Conservation (phyloP, 1,140 invertebrate species). For the Papilio dardanus region DNA sequence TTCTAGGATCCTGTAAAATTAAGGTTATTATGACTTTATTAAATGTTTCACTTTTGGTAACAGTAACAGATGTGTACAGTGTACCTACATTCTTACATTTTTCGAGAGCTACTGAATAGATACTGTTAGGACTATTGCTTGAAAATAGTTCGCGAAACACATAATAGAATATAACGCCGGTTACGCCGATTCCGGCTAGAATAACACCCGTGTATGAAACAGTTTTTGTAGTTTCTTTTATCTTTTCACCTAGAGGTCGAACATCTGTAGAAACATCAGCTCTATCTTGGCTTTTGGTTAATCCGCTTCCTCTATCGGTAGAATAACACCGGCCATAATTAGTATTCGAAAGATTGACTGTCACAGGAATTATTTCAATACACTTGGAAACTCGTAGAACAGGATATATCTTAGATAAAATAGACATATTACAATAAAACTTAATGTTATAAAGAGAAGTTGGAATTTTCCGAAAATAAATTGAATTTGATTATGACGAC, state of each 20-base stretch:
- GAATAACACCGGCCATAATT: slow-evolving; percentile 58
- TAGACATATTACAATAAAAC: slow-evolving; percentile 58
- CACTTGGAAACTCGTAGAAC: slow-evolving; percentile 50
- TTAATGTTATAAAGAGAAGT: neutral
- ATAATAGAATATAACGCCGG: slow-evolving; percentile 90
- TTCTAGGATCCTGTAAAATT: slow-evolving; percentile 83
- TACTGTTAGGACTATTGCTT: slow-evolving; percentile 91
- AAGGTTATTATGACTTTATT: slow-evolving; percentile 1
- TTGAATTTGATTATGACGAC: slow-evolving; percentile 38
- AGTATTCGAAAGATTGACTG: slow-evolving; percentile 51
- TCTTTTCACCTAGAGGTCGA: slow-evolving; percentile 86
- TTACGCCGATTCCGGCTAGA: slow-evolving; percentile 89
- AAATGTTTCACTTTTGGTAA: neutral
- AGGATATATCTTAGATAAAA: slow-evolving; percentile 71
- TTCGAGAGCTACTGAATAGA: slow-evolving; percentile 91
- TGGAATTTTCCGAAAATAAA: slow-evolving; percentile 33
- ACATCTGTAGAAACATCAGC: slow-evolving; percentile 84
- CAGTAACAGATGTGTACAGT: neutral
- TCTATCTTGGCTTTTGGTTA: slow-evolving; percentile 67
- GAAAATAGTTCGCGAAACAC: slow-evolving; percentile 94
- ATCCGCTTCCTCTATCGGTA: slow-evolving; percentile 59
- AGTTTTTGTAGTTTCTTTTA: slow-evolving; percentile 94
- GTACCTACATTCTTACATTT: slow-evolving; percentile 84
- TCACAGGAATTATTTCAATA: slow-evolving; percentile 51
- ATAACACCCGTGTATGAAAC: slow-evolving; percentile 92